These are phyloP conservation scores for Anastrepha ludens DNA, from an alignment of 1,140 invertebrate genomes.

Conservation along the genomic window DNA sequence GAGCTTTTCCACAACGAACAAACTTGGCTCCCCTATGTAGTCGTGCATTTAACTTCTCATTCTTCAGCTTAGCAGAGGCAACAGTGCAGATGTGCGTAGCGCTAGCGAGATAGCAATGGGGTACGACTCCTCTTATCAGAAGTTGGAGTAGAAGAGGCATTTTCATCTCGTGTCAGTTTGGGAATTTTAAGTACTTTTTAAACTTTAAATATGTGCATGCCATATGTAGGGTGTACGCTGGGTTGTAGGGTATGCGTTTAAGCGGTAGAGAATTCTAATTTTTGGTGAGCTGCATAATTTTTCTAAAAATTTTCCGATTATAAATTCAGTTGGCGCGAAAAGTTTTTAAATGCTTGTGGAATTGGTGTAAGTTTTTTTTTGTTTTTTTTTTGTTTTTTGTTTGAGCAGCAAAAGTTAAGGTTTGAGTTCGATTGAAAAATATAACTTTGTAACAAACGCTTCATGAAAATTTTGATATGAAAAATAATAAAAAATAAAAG, in stretches of 20 bases:
- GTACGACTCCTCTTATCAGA: neutral
- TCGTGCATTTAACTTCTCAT: neutral
- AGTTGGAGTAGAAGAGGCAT: neutral
- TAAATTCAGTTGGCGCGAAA: slow-evolving; percentile 39
- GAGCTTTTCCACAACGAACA: slow-evolving; percentile 13
- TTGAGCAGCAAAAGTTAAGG: neutral
- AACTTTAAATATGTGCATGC: slow-evolving; percentile 26
- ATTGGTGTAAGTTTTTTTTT: neutral
- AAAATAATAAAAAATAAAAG: too few species aligned
- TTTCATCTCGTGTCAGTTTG: slow-evolving; percentile 29
- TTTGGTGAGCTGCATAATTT: slow-evolving; percentile 23
- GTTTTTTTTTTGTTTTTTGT: too few species aligned
- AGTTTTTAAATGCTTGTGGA: slow-evolving; percentile 6
- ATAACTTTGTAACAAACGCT: neutral
- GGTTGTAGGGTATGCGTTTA: neutral
- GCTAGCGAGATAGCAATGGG: neutral
- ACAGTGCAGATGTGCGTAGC: neutral
- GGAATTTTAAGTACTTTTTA: slow-evolving; percentile 46
- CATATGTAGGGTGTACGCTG: neutral
- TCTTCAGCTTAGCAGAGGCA: neutral
- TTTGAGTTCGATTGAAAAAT: neutral
- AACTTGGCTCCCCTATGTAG: neutral
- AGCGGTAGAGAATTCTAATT: slow-evolving; percentile 27
- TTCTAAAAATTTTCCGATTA: slow-evolving; percentile 2
- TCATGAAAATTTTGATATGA: neutral